A percentile compares a stretch with the other conserved stretches of the same genome.
Conservation (phyloP, 2,113 vertebrate genomes). For the Tachuris rubrigastra region DNA sequence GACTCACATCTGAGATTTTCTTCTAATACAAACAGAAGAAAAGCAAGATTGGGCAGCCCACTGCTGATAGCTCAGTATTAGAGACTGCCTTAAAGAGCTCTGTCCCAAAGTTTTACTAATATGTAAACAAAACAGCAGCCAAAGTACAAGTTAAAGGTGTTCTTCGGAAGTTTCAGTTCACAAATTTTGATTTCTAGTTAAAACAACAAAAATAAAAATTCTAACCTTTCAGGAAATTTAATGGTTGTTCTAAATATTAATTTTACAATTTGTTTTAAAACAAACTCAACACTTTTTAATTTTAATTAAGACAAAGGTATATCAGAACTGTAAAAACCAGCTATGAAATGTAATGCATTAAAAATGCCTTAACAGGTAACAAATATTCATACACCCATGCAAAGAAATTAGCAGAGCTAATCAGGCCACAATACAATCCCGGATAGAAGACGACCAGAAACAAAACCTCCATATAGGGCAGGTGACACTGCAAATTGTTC, state of each 20-base stretch:
- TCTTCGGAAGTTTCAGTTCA: background rate
- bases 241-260: background rate
- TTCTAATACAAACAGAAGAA: background rate
- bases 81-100: background rate
- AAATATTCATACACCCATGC: background rate
- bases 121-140: background rate
- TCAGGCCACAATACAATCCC: background rate
- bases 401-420: background rate
- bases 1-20: background rate
- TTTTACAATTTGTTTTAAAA: background rate
- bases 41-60: background rate
- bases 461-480: background rate
- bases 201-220: background rate
- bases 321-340: background rate
- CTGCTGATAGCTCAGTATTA: background rate
- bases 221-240: background rate
- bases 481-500: fast-evolving
- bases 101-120: background rate
- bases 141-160: background rate
- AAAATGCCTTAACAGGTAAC: background rate
- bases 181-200: background rate
- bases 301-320: background rate
- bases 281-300: background rate
- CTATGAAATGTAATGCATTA: background rate
- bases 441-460: background rate